Evolutionary conservation across 2,113 vertebrate genomes (phyloP).

Genomic region (Eurystomus gularis): DNA sequence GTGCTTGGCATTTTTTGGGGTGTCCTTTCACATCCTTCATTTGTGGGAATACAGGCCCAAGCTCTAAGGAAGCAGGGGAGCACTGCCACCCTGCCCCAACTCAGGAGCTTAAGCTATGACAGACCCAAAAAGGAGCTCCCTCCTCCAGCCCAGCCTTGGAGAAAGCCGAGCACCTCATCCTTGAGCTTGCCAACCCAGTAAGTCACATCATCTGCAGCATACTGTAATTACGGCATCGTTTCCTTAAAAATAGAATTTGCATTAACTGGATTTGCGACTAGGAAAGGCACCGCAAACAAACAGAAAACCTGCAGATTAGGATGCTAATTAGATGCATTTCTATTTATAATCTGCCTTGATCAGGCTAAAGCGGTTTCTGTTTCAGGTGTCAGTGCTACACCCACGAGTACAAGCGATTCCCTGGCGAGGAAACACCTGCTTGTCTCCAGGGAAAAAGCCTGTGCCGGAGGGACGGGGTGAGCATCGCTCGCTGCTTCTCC

Average conservation of each 20-base stretch:
- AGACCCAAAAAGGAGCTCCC: not conserved
- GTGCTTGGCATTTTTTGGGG: not conserved
- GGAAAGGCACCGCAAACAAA: constrained; percentile 59
- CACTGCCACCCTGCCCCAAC: not conserved
- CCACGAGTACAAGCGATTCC: constrained; percentile 29
- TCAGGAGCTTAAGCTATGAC: not conserved
- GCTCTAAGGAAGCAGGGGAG: not conserved
- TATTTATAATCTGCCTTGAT: constrained; percentile 65
- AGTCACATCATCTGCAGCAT: not conserved
- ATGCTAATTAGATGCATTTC: constrained; percentile 59
- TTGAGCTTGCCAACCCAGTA: not conserved
- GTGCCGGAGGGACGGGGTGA: not conserved
- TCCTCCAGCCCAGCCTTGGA: not conserved
- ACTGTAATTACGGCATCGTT: constrained; percentile 19
- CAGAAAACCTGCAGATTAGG: constrained; percentile 52
- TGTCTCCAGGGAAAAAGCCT: constrained; percentile 10
- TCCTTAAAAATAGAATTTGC: constrained; percentile 39
- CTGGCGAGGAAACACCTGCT: constrained; percentile 64
- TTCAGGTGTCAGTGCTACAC: constrained; percentile 64
- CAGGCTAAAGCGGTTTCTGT: constrained; percentile 35
- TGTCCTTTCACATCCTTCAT: not conserved
- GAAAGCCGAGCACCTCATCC: not conserved
- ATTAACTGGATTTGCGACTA: constrained; percentile 54
- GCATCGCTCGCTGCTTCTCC: not conserved
- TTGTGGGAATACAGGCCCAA: not conserved